Conservation (phyloP, 2,113 vertebrate species). For the Hipposideros armiger region DNA sequence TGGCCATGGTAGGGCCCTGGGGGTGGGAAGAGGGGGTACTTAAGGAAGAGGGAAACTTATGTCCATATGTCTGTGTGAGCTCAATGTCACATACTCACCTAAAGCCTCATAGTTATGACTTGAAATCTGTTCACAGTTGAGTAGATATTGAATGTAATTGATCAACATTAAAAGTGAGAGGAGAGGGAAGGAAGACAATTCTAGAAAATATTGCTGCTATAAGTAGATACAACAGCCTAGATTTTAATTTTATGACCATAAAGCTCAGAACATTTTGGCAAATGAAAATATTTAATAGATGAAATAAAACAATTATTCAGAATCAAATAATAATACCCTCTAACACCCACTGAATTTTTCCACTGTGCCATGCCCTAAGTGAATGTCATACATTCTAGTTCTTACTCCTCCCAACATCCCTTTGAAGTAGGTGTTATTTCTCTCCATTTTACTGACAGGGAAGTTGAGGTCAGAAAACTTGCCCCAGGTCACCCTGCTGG, state of each 20-base stretch:
- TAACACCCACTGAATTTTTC: neutral
- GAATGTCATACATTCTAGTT: neutral
- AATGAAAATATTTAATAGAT: slow-evolving; percentile 23
- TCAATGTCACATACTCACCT: neutral
- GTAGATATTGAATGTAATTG: neutral
- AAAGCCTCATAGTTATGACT: neutral
- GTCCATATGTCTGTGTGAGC: neutral
- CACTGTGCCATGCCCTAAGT: neutral
- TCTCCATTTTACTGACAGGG: neutral
- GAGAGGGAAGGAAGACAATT: neutral
- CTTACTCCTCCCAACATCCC: neutral
- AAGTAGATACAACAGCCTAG: neutral
- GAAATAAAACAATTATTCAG: neutral
- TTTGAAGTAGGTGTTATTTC: neutral
- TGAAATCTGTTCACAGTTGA: neutral
- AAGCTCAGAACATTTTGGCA: slow-evolving; percentile 9
- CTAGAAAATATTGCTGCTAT: neutral
- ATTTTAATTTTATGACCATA: neutral
- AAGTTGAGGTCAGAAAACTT: neutral
- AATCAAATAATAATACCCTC: neutral
- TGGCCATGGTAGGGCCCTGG: neutral
- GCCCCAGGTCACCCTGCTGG: neutral
- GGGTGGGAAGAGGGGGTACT: rapidly evolving
- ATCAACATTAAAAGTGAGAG: neutral
- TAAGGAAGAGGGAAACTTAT: neutral